These are phyloP conservation scores for Tor tambroides DNA, from an alignment of 2,113 vertebrate species.

Conservation along the genomic window DNA sequence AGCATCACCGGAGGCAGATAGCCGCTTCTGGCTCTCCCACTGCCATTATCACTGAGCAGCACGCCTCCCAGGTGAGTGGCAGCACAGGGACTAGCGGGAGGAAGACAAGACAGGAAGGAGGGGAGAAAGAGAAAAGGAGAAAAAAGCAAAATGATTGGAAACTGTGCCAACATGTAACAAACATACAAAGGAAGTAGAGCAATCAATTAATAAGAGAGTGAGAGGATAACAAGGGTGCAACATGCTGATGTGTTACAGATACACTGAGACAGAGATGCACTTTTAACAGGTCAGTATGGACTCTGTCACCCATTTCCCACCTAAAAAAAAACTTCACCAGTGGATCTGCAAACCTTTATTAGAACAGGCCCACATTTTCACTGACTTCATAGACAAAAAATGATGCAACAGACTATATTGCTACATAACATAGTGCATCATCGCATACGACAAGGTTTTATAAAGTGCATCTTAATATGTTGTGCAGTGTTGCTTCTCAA, in stretches of 20 bases:
- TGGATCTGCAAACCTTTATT: neutral
- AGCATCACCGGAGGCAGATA: slow-evolving; percentile 53
- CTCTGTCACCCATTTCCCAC: neutral
- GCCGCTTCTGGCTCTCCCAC: slow-evolving; percentile 50
- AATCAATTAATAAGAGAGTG: neutral
- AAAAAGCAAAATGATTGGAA: slow-evolving; percentile 13
- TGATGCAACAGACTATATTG: neutral
- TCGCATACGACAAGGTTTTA: neutral
- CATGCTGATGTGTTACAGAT: slow-evolving; percentile 7
- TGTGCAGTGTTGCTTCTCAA: neutral
- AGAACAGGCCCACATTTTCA: neutral
- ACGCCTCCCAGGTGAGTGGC: slow-evolving; percentile 48
- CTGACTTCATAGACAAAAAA: neutral
- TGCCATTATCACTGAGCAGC: slow-evolving; percentile 59
- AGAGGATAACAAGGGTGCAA: slow-evolving; percentile 12
- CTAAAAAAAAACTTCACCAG: neutral
- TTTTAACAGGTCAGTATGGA: neutral
- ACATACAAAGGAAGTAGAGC: slow-evolving; percentile 42
- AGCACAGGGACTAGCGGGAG: slow-evolving; percentile 27
- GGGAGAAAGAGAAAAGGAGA: slow-evolving; percentile 31
- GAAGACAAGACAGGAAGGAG: slow-evolving; percentile 39
- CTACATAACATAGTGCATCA: neutral
- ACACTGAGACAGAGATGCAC: neutral
- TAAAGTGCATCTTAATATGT: neutral
- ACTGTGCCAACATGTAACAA: slow-evolving; percentile 1